Evolutionary conservation across 1,140 invertebrate species (phyloP).

Genomic region (Orchesella cincta): DNA sequence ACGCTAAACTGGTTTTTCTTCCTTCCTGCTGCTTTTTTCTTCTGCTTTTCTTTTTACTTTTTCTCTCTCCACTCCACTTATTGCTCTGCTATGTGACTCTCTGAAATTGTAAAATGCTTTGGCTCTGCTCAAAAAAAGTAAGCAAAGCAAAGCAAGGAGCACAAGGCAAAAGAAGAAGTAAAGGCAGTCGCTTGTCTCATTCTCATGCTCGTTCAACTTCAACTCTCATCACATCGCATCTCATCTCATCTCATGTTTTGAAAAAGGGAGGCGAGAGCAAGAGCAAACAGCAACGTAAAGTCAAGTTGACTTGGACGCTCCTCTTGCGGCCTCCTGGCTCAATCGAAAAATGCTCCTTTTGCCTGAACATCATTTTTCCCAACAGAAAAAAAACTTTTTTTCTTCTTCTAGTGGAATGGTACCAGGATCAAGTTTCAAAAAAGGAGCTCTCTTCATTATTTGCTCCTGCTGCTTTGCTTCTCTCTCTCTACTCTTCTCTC

Average conservation of each 20-base stretch:
- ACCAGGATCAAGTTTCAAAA: constrained; percentile 20
- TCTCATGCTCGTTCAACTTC: too few species aligned
- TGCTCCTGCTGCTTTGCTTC: constrained; percentile 7
- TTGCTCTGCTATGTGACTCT: not conserved
- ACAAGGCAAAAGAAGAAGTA: not conserved
- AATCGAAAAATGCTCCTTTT: not conserved
- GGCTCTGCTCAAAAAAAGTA: not conserved
- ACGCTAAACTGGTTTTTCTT: not conserved
- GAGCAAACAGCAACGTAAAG: too few species aligned
- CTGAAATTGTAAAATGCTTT: not conserved
- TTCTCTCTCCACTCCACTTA: not conserved
- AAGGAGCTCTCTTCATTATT: constrained; percentile 21
- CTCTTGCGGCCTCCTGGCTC: not conserved
- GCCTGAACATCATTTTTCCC: too few species aligned
- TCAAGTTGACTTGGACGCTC: not conserved
- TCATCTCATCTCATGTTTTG: not conserved
- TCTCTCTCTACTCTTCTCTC: not conserved
- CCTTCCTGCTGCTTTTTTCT: not conserved
- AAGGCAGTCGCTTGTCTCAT: not conserved
- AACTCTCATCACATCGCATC: too few species aligned
- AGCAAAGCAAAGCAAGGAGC: not conserved
- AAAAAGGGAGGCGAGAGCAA: not conserved
- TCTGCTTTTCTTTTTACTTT: not conserved
- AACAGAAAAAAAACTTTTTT: not conserved
- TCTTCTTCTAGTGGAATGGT: not conserved